phyloP scores from a whole-genome alignment of 2,113 vertebrate genomes.

The Herpailurus yagouaroundi region DNA sequence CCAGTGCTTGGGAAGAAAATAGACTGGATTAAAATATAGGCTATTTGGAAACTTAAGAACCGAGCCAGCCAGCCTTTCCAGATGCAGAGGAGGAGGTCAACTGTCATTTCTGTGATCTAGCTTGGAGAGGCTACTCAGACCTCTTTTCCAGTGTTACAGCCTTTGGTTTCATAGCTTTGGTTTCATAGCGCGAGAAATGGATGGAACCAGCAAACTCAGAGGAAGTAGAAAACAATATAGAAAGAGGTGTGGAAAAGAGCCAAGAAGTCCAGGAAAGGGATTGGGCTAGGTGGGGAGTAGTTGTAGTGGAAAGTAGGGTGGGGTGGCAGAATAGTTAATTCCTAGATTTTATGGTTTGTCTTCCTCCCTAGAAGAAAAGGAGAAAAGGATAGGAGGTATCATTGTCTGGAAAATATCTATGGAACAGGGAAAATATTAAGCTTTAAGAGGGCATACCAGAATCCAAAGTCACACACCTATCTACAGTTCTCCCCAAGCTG shows the following conservation, averaged over 20 bases:
- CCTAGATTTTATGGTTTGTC: not conserved
- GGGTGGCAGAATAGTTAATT: not conserved
- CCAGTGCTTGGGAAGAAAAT: not conserved
- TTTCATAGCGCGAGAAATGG: not conserved
- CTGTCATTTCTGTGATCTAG: not conserved
- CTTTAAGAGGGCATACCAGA: not conserved
- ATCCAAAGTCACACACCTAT: not conserved
- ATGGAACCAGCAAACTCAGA: not conserved
- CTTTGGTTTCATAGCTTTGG: not conserved
- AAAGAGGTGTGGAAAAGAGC: not conserved
- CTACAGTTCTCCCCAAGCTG: not conserved
- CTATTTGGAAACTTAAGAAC: not conserved
- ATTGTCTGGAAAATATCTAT: not conserved
- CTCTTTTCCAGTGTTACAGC: not conserved
- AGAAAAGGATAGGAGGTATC: not conserved
- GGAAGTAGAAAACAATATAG: not conserved
- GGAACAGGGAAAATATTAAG: not conserved
- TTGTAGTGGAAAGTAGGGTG: not conserved
- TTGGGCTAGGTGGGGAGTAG: no score
- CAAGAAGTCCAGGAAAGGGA: not conserved
- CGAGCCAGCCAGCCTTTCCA: not conserved
- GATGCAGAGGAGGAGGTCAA: not conserved
- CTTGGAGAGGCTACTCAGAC: not conserved
- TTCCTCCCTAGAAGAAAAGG: not conserved
- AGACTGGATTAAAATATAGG: not conserved